phyloP scores from a whole-genome alignment of 2,888 invertebrate genomes.

The Phyllotreta cruciferae region DNA sequence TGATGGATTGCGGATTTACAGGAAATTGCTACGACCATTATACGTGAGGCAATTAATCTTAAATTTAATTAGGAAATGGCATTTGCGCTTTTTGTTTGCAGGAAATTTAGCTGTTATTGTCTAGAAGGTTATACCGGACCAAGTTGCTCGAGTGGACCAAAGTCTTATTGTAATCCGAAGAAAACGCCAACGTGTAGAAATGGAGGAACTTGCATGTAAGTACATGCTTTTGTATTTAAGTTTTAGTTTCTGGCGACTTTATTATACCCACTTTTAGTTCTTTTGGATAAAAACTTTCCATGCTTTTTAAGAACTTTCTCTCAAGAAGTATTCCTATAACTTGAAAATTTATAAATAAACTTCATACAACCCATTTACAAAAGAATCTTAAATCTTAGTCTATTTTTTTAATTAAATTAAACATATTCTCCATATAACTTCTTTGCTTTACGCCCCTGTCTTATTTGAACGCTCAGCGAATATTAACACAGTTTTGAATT shows the following conservation, averaged over 20 bases:
- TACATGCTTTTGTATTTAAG: conserved; percentile 21
- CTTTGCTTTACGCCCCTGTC: too few relatives aligned
- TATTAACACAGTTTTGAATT: too few relatives aligned
- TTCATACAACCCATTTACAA: too few relatives aligned
- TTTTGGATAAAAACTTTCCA: too few relatives aligned
- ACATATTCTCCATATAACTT: too few relatives aligned
- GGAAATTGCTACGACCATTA: conserved; percentile 84
- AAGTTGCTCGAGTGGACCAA: conserved; percentile 81
- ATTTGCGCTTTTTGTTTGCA: conserved; percentile 57
- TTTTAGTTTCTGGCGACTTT: background rate
- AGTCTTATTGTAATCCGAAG: conserved; percentile 69
- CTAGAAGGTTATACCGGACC: conserved; percentile 80
- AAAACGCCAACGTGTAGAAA: conserved; percentile 76
- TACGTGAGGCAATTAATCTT: conserved; percentile 66
- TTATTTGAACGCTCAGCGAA: too few relatives aligned
- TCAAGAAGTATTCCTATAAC: too few relatives aligned
- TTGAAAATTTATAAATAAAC: too few relatives aligned
- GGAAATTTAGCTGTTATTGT: conserved; percentile 81
- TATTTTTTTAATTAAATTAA: too few relatives aligned
- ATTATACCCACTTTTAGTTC: background rate
- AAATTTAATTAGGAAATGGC: background rate
- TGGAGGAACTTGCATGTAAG: conserved; percentile 85
- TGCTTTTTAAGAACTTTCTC: too few relatives aligned
- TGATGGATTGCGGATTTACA: conserved; percentile 82
- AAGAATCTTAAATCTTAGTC: too few relatives aligned